Evolutionary conservation across 1,140 invertebrate species (phyloP).

Genomic region (Meloidogyne chitwoodi): DNA sequence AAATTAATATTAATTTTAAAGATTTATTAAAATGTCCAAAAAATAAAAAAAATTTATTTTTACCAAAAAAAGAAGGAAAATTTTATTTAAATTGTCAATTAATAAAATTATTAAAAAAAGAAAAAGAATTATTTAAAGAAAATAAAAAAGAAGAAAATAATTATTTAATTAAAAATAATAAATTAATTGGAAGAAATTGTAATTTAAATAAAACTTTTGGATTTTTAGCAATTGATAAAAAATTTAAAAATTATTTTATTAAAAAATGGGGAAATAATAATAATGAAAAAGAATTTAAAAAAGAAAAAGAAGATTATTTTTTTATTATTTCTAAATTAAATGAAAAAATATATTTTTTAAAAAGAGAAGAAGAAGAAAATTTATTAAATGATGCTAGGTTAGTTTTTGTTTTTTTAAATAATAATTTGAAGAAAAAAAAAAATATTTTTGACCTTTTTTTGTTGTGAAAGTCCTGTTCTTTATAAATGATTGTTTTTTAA

Average conservation of each 20-base stretch:
- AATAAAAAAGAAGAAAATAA: background rate
- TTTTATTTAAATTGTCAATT: background rate
- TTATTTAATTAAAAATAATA: too few species aligned
- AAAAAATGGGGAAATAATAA: slow-evolving; percentile 1
- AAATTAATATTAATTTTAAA: background rate
- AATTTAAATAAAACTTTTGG: slow-evolving; percentile 4
- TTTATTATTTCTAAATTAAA: background rate
- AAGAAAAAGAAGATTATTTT: background rate
- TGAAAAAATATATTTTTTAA: slow-evolving; percentile 4
- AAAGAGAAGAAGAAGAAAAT: background rate
- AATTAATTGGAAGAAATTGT: background rate
- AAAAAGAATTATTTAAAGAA: background rate
- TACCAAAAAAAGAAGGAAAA: background rate
- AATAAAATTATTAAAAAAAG: background rate
- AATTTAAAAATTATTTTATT: slow-evolving; percentile 7
- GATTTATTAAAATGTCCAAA: background rate
- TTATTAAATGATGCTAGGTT: background rate
- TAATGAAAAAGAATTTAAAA: background rate
- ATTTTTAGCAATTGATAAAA: slow-evolving; percentile 12
- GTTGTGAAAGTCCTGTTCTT: too few species aligned
- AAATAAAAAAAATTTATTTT: too few species aligned
- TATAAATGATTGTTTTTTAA: too few species aligned
- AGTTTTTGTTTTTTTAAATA: background rate
- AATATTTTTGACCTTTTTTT: too few species aligned
- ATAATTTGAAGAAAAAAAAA: too few species aligned